These are phyloP conservation scores for Okapia johnstoni DNA, from an alignment of 2,113 vertebrate genomes.

Conservation along the genomic window DNA sequence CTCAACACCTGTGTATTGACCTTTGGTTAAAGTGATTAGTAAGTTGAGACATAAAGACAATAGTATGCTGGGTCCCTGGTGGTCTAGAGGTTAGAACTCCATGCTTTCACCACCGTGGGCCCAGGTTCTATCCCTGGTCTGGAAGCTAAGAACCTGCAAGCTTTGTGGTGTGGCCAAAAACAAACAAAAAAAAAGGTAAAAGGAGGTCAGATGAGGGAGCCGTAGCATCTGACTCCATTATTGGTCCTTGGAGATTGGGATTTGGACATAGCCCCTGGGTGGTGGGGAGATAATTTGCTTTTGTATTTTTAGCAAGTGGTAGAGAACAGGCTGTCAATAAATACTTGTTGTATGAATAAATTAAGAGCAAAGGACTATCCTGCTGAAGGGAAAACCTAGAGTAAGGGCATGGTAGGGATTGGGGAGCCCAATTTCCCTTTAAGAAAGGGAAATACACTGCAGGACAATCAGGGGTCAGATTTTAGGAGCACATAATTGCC, in stretches of 20 bases:
- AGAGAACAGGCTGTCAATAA: neutral
- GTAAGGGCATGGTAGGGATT: neutral
- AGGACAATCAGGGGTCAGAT: neutral
- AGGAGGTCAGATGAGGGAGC: neutral
- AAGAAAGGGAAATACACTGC: neutral
- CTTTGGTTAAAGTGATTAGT: neutral
- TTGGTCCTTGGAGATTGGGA: neutral
- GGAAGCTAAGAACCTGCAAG: neutral
- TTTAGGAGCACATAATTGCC: neutral
- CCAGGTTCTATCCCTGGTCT: neutral
- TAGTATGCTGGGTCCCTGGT: neutral
- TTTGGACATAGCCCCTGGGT: neutral
- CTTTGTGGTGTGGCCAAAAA: neutral
- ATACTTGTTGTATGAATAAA: slow-evolving; percentile 4
- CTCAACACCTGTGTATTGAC: neutral
- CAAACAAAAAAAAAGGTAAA: neutral
- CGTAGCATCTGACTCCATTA: neutral
- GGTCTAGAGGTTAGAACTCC: neutral
- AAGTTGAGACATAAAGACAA: neutral
- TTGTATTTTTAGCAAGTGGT: slow-evolving; percentile 12
- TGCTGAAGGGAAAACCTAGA: neutral
- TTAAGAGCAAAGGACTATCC: neutral
- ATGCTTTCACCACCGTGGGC: neutral
- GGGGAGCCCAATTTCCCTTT: neutral
- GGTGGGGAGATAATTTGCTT: neutral